Conservation (phyloP, 2,113 vertebrate genomes). For the Leucosticte australis region DNA sequence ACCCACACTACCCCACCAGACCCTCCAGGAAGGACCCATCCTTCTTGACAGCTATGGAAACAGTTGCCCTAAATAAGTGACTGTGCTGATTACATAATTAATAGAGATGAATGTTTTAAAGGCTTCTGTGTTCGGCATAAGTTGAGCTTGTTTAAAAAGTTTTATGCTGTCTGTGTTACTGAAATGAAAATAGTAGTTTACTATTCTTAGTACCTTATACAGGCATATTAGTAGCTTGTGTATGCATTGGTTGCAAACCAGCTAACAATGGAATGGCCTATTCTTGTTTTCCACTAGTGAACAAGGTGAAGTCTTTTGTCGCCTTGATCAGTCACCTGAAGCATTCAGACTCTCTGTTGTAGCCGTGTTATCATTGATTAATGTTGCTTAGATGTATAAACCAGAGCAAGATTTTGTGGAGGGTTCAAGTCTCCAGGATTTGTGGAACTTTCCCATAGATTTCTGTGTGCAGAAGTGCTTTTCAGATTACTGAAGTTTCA, state of each 20-base stretch:
- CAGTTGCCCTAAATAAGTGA: neutral
- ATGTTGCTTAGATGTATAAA: rapidly evolving
- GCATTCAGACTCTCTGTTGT: neutral
- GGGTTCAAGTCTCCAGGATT: neutral
- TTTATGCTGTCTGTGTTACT: neutral
- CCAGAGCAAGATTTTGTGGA: neutral
- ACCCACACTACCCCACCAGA: rapidly evolving
- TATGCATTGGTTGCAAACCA: neutral
- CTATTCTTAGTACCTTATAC: neutral
- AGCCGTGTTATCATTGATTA: neutral
- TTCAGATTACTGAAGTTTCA: neutral
- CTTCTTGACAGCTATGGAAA: neutral
- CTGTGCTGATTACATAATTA: neutral
- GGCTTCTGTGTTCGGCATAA: neutral
- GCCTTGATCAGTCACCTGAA: neutral
- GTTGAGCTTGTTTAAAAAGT: neutral
- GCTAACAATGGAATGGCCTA: neutral
- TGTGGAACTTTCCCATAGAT: neutral
- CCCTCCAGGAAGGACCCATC: neutral
- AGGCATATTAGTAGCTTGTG: neutral
- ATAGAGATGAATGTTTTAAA: neutral
- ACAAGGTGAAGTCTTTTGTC: neutral
- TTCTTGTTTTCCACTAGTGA: neutral
- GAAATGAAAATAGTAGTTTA: neutral
- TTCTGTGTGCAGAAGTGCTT: neutral